Evolutionary conservation across 1,140 invertebrate genomes (phyloP).

Genomic region (Thrips palmi): DNA sequence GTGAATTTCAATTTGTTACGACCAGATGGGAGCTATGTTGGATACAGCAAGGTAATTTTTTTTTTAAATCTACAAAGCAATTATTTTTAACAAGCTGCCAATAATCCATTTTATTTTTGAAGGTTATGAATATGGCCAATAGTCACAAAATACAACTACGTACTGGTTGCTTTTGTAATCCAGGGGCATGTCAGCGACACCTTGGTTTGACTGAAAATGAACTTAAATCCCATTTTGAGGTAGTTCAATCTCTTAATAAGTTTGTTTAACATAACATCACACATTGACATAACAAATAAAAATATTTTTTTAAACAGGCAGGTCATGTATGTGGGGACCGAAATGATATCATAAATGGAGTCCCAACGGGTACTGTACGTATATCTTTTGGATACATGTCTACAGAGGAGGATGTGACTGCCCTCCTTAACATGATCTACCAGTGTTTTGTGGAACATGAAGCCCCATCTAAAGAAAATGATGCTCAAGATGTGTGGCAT

Average conservation of each 20-base stretch:
- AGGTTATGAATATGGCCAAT: slow-evolving; percentile 57
- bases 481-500: too few relatives aligned
- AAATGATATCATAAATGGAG: slow-evolving; percentile 70
- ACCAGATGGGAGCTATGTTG: slow-evolving; percentile 58
- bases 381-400: slow-evolving; percentile 92
- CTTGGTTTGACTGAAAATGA: slow-evolving; percentile 47
- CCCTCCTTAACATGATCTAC: slow-evolving; percentile 51
- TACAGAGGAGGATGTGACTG: slow-evolving; percentile 46
- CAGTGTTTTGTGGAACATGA: slow-evolving; percentile 37
- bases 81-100: not conserved
- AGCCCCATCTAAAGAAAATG: too few relatives aligned
- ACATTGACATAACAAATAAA: not conserved
- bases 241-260: slow-evolving; percentile 17
- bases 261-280: not conserved
- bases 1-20: slow-evolving; percentile 78
- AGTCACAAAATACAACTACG: slow-evolving; percentile 71
- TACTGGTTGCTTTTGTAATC: slow-evolving; percentile 93
- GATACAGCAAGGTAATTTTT: slow-evolving; percentile 60
- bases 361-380: slow-evolving; percentile 79
- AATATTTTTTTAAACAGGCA: slow-evolving; percentile 28
- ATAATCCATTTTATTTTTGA: slow-evolving; percentile 9
- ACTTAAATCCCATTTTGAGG: slow-evolving; percentile 57
- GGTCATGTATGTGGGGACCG: slow-evolving; percentile 89
- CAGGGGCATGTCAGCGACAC: slow-evolving; percentile 80
- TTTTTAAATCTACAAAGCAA: slow-evolving; percentile 25